These are phyloP conservation scores for Prolemur simus DNA, from an alignment of 2,113 vertebrate species.

Conservation along the genomic window DNA sequence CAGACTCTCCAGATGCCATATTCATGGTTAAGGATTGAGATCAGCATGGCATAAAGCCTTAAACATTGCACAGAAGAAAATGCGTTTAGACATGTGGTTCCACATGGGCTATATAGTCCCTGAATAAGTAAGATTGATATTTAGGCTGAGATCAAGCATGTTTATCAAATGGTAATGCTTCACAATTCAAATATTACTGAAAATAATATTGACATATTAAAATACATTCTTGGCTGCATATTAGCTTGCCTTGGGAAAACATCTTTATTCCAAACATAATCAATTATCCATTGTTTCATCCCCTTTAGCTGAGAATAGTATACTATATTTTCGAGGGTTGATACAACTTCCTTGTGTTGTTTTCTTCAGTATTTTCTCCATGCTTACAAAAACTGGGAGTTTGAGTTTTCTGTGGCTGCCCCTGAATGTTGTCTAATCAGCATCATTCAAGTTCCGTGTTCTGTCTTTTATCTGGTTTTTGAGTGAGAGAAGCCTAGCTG, in stretches of 20 bases:
- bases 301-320: background rate
- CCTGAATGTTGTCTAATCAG: background rate
- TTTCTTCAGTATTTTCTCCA: background rate
- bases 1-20: background rate
- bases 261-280: background rate
- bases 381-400: background rate
- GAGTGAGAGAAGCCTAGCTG: background rate
- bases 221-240: background rate
- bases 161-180: background rate
- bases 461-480: constrained; percentile 20
- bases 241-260: background rate
- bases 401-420: background rate
- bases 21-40: background rate
- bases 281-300: background rate
- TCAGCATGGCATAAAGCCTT: background rate
- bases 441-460: background rate
- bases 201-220: background rate
- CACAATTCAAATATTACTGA: background rate
- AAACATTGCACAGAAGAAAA: background rate
- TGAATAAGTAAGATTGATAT: background rate
- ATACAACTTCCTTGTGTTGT: background rate
- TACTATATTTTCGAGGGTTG: background rate
- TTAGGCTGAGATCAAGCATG: background rate
- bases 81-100: background rate
- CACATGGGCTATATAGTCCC: background rate